phyloP scores from a whole-genome alignment of 2,888 invertebrate species.

The Litoditis marina region DNA sequence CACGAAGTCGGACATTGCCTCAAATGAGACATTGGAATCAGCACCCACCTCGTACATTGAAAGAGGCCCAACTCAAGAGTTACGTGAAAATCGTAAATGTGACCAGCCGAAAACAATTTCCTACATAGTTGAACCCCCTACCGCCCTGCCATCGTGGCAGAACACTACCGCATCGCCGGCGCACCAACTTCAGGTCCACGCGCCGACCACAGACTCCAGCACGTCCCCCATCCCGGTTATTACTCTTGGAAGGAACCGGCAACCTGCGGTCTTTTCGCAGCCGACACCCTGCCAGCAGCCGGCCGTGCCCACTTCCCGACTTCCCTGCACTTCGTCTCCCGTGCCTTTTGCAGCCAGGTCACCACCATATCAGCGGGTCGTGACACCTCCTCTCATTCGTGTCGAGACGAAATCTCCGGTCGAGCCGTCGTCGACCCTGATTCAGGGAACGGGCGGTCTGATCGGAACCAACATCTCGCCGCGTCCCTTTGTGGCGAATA shows the following conservation, averaged over 20 bases:
- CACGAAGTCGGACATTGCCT: neutral
- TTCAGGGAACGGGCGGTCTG: conserved; percentile 9
- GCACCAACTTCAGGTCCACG: neutral
- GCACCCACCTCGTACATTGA: no score
- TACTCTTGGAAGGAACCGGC: conserved; percentile 20
- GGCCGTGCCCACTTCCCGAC: neutral
- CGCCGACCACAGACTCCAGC: conserved; percentile 22
- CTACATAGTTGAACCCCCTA: no score
- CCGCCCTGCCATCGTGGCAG: no score
- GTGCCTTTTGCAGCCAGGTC: conserved; percentile 4
- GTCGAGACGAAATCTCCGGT: conserved; percentile 2
- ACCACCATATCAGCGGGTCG: neutral
- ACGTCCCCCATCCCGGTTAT: conserved; percentile 36
- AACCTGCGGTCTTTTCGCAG: no score
- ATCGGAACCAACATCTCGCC: conserved; percentile 21
- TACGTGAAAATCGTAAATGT: no score
- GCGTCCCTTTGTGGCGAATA: conserved; percentile 14
- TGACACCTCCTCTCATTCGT: conserved; percentile 7
- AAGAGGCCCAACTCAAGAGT: no score
- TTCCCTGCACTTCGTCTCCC: conserved; percentile 9
- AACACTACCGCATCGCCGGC: neutral
- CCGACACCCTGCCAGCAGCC: conserved; percentile 5
- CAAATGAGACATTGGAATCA: no score
- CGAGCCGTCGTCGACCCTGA: neutral
- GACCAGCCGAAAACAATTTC: no score